Percentiles rank a stretch among this genome's conserved stretches.
Conservation (phyloP, 1,140 invertebrate genomes). For the Phymastichus coffea region DNA sequence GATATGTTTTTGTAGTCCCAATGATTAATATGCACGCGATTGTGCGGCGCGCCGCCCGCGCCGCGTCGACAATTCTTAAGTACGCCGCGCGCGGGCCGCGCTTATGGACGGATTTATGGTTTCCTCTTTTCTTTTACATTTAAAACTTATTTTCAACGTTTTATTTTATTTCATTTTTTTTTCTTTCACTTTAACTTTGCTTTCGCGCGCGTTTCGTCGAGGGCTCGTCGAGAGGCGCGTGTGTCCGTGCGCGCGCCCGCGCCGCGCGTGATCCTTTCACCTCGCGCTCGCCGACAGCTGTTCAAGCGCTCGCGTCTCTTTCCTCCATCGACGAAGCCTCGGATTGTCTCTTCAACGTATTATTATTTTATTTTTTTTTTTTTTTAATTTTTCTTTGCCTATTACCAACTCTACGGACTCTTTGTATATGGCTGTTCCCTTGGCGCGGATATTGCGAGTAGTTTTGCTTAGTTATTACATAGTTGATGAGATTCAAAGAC, state of each 20-base stretch:
- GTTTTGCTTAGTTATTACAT: too few species aligned
- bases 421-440: neutral
- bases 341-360: conserved; percentile 49
- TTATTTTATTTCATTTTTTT: conserved; percentile 2
- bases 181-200: neutral
- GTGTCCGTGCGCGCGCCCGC: neutral
- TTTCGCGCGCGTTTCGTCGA: neutral
- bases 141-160: neutral
- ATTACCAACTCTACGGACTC: neutral
- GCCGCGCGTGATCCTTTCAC: neutral
- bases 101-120: conserved; percentile 57
- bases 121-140: conserved; percentile 11
- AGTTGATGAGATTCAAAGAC: too few species aligned
- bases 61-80: conserved; percentile 38
- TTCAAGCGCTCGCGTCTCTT: neutral
- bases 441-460: too few species aligned
- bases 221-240: neutral
- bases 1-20: conserved; percentile 60
- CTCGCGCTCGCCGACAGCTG: neutral
- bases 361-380: conserved; percentile 16
- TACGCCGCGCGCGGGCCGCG: conserved; percentile 44
- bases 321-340: conserved; percentile 49
- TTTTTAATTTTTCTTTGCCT: conserved; percentile 16
- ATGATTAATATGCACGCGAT: conserved; percentile 57
- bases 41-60: conserved; percentile 41